Evolutionary conservation across 1,140 invertebrate genomes (phyloP).

Genomic region (Luehdorfia chinensis): DNA sequence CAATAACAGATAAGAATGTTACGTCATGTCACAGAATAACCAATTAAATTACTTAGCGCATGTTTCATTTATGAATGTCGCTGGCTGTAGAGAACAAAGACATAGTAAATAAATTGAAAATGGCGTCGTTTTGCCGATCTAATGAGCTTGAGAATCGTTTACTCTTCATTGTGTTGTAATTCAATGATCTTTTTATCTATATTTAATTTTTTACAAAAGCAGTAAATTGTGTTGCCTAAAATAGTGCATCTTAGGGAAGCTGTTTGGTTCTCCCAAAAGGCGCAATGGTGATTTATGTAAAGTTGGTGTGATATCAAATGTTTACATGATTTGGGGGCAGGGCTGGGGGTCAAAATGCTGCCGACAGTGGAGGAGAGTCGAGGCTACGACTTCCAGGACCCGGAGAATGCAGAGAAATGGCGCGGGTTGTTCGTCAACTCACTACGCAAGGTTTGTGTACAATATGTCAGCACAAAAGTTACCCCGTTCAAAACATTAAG

Average conservation of each 20-base stretch:
- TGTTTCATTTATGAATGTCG: slow-evolving; percentile 21
- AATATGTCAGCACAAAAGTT: slow-evolving; percentile 31
- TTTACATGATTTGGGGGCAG: slow-evolving; percentile 67
- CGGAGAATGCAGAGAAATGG: slow-evolving; percentile 93
- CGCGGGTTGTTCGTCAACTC: slow-evolving; percentile 90
- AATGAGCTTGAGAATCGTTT: slow-evolving; percentile 59
- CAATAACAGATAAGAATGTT: slow-evolving; percentile 23
- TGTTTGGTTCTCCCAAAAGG: slow-evolving; percentile 37
- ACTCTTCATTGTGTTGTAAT: slow-evolving; percentile 43
- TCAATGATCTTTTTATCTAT: slow-evolving; percentile 29
- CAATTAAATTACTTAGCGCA: slow-evolving; percentile 25
- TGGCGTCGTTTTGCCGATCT: slow-evolving; percentile 71
- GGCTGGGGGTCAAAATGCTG: slow-evolving; percentile 61
- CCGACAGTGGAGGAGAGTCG: slow-evolving; percentile 79
- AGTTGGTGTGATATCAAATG: slow-evolving; percentile 49
- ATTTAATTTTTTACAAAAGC: slow-evolving; percentile 23
- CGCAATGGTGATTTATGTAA: slow-evolving; percentile 52
- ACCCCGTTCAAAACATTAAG: slow-evolving; percentile 31
- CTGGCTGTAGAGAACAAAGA: slow-evolving; percentile 38
- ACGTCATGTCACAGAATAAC: slow-evolving; percentile 29
- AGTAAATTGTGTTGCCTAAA: slow-evolving; percentile 30
- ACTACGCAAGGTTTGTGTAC: slow-evolving; percentile 82
- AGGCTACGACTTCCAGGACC: slow-evolving; percentile 91
- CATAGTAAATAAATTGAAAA: slow-evolving; percentile 68
- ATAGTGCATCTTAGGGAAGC: slow-evolving; percentile 28